Conservation (phyloP, 2,797 vertebrate genomes). For the Epinephelus awoara region DNA sequence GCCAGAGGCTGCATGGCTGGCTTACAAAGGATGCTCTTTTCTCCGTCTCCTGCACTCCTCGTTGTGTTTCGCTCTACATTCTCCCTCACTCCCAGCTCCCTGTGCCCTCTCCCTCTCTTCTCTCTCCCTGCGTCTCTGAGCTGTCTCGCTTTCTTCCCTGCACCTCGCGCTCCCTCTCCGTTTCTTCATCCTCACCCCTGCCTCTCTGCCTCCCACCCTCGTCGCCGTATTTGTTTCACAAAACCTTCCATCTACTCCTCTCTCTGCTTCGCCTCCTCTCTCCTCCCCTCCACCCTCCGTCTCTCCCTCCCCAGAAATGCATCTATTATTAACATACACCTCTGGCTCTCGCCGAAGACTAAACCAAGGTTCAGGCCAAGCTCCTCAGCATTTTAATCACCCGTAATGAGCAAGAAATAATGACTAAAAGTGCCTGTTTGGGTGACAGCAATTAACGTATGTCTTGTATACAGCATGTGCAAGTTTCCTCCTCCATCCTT, state of each 20-base stretch:
- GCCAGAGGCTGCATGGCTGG: conserved; percentile 65
- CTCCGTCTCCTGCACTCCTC: conserved; percentile 56
- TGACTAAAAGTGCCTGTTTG: conserved; percentile 58
- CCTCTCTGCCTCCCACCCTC: conserved; percentile 51
- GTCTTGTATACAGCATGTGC: conserved; percentile 45
- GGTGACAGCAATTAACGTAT: conserved; percentile 64
- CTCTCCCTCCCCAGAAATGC: conserved; percentile 64
- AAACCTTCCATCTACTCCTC: conserved; percentile 67
- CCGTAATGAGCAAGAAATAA: conserved; percentile 75
- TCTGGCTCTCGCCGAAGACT: conserved; percentile 73
- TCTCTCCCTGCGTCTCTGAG: conserved; percentile 26
- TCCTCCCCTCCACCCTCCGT: conserved; percentile 15
- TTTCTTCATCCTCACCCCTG: conserved; percentile 61
- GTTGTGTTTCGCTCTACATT: conserved; percentile 48
- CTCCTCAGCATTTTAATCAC: conserved; percentile 80
- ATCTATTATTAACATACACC: conserved; percentile 85
- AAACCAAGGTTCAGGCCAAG: conserved; percentile 68
- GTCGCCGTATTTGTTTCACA: conserved; percentile 71
- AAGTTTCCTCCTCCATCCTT: conserved; percentile 23
- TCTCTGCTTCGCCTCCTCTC: conserved; percentile 35
- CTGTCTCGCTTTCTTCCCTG: conserved; percentile 52
- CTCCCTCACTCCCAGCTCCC: conserved; percentile 34
- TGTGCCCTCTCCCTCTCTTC: conserved; percentile 42
- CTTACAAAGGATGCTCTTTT: conserved; percentile 76
- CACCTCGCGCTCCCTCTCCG: conserved; percentile 47